A percentile compares a stretch with the other conserved stretches of the same genome.
phyloP scores from a whole-genome alignment of 2,888 invertebrate species.

The Apamea monoglypha region DNA sequence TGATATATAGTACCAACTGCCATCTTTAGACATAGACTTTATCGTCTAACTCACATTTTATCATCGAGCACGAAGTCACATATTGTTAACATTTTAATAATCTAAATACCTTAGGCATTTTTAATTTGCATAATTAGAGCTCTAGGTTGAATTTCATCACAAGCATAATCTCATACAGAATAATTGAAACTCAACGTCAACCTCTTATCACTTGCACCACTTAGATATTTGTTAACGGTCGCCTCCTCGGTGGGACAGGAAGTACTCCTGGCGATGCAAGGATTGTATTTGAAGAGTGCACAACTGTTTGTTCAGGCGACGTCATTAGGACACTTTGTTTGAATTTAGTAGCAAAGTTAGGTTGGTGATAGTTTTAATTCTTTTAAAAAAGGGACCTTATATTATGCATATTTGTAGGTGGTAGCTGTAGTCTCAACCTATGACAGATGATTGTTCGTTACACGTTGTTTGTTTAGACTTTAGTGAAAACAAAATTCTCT shows the following conservation, averaged over 20 bases:
- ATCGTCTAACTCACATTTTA: not conserved
- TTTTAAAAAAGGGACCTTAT: not conserved
- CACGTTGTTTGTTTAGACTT: not conserved
- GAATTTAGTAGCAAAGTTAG: slow-evolving; percentile 9
- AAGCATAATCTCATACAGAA: not conserved
- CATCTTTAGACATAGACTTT: not conserved
- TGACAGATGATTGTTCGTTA: not conserved
- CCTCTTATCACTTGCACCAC: slow-evolving; percentile 26
- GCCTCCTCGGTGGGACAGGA: slow-evolving; percentile 55
- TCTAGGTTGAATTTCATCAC: not conserved
- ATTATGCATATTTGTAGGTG: not conserved
- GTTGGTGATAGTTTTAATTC: not conserved
- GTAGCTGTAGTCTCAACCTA: not conserved
- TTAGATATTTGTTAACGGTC: slow-evolving; percentile 28
- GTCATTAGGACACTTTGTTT: slow-evolving; percentile 54
- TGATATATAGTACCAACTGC: not conserved
- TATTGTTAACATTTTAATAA: not conserved
- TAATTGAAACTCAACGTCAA: not conserved
- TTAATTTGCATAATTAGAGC: not conserved
- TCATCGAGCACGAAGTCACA: not conserved
- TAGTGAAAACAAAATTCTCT: not conserved
- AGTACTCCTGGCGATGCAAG: slow-evolving; percentile 41
- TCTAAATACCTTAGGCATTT: not conserved
- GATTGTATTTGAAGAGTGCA: slow-evolving; percentile 51
- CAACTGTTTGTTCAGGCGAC: slow-evolving; percentile 50